Percentiles rank a stretch among this genome's conserved stretches.
phyloP scores from a whole-genome alignment of 2,888 invertebrate genomes.

The Platycnemis pennipes region DNA sequence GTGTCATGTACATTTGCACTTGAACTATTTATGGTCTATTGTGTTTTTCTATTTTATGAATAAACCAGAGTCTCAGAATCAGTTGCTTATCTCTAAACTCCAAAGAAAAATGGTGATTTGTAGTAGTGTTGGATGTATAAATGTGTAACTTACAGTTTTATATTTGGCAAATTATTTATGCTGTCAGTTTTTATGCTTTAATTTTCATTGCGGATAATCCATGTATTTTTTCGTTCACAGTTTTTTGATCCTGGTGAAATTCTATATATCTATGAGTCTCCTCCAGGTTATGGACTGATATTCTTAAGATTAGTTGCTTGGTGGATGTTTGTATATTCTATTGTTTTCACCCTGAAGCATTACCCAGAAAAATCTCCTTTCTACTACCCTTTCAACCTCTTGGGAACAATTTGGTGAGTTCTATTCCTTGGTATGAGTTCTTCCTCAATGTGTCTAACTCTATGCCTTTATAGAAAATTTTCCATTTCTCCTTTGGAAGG shows the following conservation, averaged over 20 bases:
- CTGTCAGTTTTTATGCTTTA: too few relatives aligned
- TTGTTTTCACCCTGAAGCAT: slow-evolving; percentile 89
- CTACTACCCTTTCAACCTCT: slow-evolving; percentile 90
- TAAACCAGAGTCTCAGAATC: too few relatives aligned
- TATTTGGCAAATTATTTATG: too few relatives aligned
- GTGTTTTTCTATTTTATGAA: too few relatives aligned
- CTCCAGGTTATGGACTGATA: slow-evolving; percentile 92
- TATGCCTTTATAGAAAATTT: neutral
- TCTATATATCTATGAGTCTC: slow-evolving; percentile 93
- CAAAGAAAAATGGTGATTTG: too few relatives aligned
- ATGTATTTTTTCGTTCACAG: slow-evolving; percentile 78
- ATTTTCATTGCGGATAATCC: neutral
- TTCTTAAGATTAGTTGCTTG: slow-evolving; percentile 89
- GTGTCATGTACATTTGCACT: too few relatives aligned
- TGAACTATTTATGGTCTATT: too few relatives aligned
- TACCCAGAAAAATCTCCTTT: slow-evolving; percentile 92
- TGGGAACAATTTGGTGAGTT: slow-evolving; percentile 89
- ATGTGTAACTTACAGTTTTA: too few relatives aligned
- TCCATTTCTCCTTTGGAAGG: slow-evolving; percentile 78
- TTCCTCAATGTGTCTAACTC: slow-evolving; percentile 12
- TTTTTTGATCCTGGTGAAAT: slow-evolving; percentile 95
- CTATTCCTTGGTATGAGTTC: neutral
- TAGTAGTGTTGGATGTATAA: too few relatives aligned
- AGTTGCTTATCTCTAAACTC: too few relatives aligned
- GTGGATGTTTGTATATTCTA: slow-evolving; percentile 88